Conservation (phyloP, 2,888 invertebrate species). For the Drosophila pseudotakahashii region DNA sequence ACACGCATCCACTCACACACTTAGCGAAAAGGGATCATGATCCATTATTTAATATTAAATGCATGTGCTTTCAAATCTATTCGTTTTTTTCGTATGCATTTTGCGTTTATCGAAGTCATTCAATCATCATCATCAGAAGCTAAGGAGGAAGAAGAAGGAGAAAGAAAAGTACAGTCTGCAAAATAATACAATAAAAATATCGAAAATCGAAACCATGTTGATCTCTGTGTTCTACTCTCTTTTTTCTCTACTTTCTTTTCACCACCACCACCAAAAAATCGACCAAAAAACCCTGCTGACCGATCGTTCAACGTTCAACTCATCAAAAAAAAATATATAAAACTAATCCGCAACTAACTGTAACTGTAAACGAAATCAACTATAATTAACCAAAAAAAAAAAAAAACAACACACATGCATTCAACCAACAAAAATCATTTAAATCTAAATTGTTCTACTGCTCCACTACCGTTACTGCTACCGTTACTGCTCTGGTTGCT, state of each 20-base stretch:
- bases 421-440: constrained; percentile 51
- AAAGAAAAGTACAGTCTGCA: constrained; percentile 45
- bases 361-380: constrained; percentile 62
- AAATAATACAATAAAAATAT: constrained; percentile 19
- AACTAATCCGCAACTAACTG: constrained; percentile 65
- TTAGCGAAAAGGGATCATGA: constrained; percentile 10
- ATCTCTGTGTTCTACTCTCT: constrained; percentile 68
- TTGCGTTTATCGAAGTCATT: constrained; percentile 26
- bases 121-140: constrained; percentile 47
- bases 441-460: constrained; percentile 57
- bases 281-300: constrained; percentile 46
- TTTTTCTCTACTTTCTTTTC: constrained; percentile 75
- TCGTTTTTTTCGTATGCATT: constrained; percentile 4
- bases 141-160: constrained; percentile 44
- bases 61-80: constrained; percentile 10
- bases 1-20: constrained; percentile 8
- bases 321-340: constrained; percentile 26
- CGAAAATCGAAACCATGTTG: constrained; percentile 49
- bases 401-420: constrained; percentile 24
- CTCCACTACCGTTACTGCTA: constrained; percentile 53
- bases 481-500: constrained; percentile 56
- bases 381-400: constrained; percentile 47
- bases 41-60: constrained; percentile 11
- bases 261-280: constrained; percentile 45
- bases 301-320: constrained; percentile 54